Evolutionary conservation across 2,888 invertebrate genomes (phyloP), one percentile per base, ranked within the genome.

Genomic region (Drosophila diplacantha): DNA sequence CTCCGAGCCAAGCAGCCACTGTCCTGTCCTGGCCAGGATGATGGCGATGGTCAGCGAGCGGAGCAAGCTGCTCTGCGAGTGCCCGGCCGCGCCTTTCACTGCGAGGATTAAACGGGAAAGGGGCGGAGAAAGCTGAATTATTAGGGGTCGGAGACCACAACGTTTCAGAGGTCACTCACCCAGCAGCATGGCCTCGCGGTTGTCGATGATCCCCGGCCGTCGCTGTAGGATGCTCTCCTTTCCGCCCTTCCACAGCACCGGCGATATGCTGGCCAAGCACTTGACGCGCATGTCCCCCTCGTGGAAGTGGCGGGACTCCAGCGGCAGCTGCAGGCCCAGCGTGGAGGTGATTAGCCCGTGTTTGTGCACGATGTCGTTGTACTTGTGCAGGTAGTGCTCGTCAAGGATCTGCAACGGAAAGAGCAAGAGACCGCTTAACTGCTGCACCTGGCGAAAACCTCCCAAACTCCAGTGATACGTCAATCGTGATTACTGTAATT

Each of bases 281-380:
- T 91, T 91, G 50, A 92, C 91, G 73, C 89, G 89, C 91, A 92
- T 91, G 49, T 90, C 90, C 53, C 92, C 92, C 6, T 90, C 90
- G 54, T 89, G 88, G 84, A 92, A 92, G 82, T 92, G 91, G 16
- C 89, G 88, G 49, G 89, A 88, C 79, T 89, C 89, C 56, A 92
- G 89, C 50, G 88, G 89, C 84, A 91, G 89, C 66, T 90, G 89
- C 38, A 92, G 88, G 39, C 92, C 92, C 59, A 92, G 85, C 16
- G 90, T 90, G 41, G 91, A 89, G 59, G 91, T 91, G 77, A 91
- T 88, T 75, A 92, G 87, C 39, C 92, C 92, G 81, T 91, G 91
- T 38, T 87, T 86, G 87, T 91, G 91, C 53, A 90, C 89, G 18
- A 90, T 88, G 55, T 89, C 89, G 41, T 90, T 90, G 83, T 91